Evolutionary conservation across 2,113 vertebrate species (phyloP), one percentile per base, ranked within the genome.

Genomic region (Laterallus jamaicensis): DNA sequence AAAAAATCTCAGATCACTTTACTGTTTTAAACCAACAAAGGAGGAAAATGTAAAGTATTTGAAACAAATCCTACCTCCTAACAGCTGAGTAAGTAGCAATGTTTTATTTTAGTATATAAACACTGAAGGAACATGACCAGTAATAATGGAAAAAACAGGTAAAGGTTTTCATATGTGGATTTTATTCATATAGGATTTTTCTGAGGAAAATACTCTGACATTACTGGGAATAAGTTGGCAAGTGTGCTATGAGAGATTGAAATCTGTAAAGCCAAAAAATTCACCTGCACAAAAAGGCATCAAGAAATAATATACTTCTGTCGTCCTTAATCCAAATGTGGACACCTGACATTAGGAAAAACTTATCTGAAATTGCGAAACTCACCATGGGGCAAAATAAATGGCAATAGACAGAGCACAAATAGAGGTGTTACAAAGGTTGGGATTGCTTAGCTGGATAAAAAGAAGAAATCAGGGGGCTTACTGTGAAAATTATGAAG

Each of bases 401-500:
- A 69, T 11, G 9, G 14, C 15, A 71, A 37, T 9, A 78, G 16
- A 82, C 29, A 56, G 39, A 82, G 13, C 12, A 50, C n/a, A 93
- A 88, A 87, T 28, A 73, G 39, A 82, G 11, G 25, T 67, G 29
- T 88, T 5, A 0, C 35, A 81, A 81, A 90, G 31, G 50, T 3
- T 75, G 39, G 71, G 79, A 80, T 47, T 42, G 9, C 44, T 83
- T 87, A 54, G 42, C 21, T 56, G 35, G 20, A 8, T 78, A 63
- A 86, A 47, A 67, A 90, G 35, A 92, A 78, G 50, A 74, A 90
- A 76, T 71, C 71, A 92, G 12, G 15, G 10, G 20, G 2, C 10
- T 85, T 91, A 67, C 12, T 67, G 56, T 50, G 44, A 96, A 94
- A 88, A 93, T 63, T 84, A 62, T 59, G 81, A 81, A 81, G 58